Conservation (phyloP, 2,888 invertebrate genomes). For the Hanleya hanleyi region DNA sequence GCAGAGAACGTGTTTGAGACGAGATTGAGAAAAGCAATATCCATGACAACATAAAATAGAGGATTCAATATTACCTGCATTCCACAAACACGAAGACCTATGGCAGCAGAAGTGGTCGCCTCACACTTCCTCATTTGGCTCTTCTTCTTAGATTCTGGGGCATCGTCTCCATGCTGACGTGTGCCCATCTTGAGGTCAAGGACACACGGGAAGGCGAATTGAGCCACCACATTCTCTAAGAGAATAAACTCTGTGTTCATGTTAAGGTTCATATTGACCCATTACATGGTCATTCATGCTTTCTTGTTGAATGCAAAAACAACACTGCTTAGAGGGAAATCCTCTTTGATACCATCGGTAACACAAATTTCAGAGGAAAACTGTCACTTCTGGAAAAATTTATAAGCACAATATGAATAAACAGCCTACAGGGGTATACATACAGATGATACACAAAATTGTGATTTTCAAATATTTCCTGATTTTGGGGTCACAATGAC, state of each 20-base stretch:
- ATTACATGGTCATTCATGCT: not conserved
- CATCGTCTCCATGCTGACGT: slow-evolving; percentile 77
- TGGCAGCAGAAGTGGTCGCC: slow-evolving; percentile 75
- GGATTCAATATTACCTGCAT: slow-evolving; percentile 67
- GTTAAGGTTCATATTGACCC: slow-evolving; percentile 25
- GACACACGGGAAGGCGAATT: slow-evolving; percentile 76
- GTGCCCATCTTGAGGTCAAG: slow-evolving; percentile 78
- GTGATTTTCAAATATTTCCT: too few species aligned
- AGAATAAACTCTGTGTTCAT: slow-evolving; percentile 72
- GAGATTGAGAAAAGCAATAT: too few species aligned
- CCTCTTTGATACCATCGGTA: too few species aligned
- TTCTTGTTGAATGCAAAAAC: not conserved
- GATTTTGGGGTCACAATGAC: too few species aligned
- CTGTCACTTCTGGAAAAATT: too few species aligned
- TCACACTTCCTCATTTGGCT: slow-evolving; percentile 76
- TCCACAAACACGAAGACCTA: slow-evolving; percentile 77
- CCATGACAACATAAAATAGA: not conserved
- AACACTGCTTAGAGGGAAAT: not conserved
- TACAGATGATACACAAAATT: too few species aligned
- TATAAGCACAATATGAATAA: too few species aligned
- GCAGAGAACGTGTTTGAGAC: too few species aligned
- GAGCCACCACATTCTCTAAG: slow-evolving; percentile 78
- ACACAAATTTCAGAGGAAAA: too few species aligned
- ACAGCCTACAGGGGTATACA: too few species aligned
- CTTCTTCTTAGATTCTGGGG: slow-evolving; percentile 74